phyloP scores from a whole-genome alignment of 2,113 vertebrate species.

The Pagrus major region DNA sequence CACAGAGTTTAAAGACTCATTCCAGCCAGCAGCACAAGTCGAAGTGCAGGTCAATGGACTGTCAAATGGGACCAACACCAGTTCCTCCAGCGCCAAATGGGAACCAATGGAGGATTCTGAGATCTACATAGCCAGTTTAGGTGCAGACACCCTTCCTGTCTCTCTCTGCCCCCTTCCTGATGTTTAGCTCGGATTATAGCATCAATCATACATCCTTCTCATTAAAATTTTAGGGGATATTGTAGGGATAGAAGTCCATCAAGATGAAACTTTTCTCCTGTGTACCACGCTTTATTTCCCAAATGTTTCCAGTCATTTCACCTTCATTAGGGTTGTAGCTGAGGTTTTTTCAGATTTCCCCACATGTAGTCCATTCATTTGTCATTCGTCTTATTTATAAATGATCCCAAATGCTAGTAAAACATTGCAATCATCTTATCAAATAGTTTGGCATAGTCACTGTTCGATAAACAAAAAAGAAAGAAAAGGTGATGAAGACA shows the following conservation, averaged over 20 bases:
- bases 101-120: slow-evolving; percentile 94
- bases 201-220: neutral
- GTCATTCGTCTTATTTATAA: neutral
- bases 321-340: neutral
- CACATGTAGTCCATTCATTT: neutral
- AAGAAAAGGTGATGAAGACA: neutral
- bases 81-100: slow-evolving; percentile 85
- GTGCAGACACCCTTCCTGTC: slow-evolving; percentile 69
- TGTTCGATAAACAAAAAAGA: too few relatives aligned
- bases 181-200: neutral
- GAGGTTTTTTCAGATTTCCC: neutral
- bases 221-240: neutral
- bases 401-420: neutral
- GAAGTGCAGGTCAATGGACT: slow-evolving; percentile 44
- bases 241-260: neutral
- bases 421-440: neutral
- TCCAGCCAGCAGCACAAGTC: slow-evolving; percentile 76
- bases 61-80: slow-evolving; percentile 13
- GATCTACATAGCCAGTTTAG: slow-evolving; percentile 93
- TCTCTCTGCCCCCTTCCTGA: neutral
- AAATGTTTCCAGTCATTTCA: neutral
- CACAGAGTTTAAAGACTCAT: slow-evolving; percentile 91
- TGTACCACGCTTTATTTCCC: neutral
- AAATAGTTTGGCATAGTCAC: neutral
- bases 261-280: neutral